Evolutionary conservation across 2,797 vertebrate species (phyloP), one percentile per base, ranked within the genome.

Genomic region (Hoplostethus atlanticus): DNA sequence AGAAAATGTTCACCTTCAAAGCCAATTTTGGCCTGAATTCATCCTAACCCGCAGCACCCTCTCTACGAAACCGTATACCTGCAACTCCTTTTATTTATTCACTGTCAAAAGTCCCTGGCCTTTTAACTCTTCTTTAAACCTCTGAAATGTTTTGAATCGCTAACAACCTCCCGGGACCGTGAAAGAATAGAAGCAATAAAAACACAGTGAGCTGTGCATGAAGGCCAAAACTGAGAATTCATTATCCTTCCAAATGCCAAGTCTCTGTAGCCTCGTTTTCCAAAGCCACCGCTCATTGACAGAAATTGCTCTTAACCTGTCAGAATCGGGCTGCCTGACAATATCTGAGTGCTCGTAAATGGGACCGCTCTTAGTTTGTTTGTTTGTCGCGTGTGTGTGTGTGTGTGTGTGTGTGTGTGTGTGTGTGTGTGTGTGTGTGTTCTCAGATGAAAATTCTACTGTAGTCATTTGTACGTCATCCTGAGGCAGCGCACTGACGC

Each of bases 221-320:
- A 83, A 84, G 64, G 64, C 65, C 48, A 31, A 64, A 17, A 60
- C 30, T 46, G 0, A 50, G 42, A 73, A 58, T 71, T 82, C 42
- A 53, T 83, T 83, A 87, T 77, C 54, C 38, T 64, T 83, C 65
- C 55, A 62, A 68, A 75, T 70, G 47, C n/a, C 48, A 40, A 38
- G 51, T 64, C 56, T 76, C 54, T 44, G 31, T 60, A 34, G 65
- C 73, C 59, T 52, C 28, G 7, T 84, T 78, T 76, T 69, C 30
- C 40, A 68, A 76, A 76, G 64, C 28, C 66, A 42, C 40, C 61
- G 72, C 25, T 55, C 54, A 46, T 62, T 83, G 82, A 82, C 70
- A 76, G 64, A 47, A 75, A 71, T 64, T 73, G 70, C 51, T 85
- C 48, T 70, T 77, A 77, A 77, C 46, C 51, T 84, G 74, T 76